Evolutionary conservation across 1,140 invertebrate genomes (phyloP).

Genomic region (Pseudomyrmex gracilis): DNA sequence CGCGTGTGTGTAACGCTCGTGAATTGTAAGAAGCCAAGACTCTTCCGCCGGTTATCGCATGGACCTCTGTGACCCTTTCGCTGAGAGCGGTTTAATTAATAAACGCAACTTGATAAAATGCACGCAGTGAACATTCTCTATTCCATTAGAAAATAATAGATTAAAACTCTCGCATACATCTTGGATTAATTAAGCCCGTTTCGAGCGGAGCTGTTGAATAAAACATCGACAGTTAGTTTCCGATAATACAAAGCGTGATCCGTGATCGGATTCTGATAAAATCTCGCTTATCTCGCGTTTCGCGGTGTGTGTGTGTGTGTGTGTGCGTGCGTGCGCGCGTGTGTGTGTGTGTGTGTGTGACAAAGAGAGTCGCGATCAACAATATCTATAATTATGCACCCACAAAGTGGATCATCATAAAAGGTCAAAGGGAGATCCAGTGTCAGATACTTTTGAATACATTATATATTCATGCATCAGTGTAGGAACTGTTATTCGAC

Average conservation of each 20-base stretch:
- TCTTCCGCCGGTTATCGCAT: too few relatives aligned
- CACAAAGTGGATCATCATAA: background rate
- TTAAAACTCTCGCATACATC: background rate
- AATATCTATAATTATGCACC: slow-evolving; percentile 35
- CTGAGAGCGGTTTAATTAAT: too few relatives aligned
- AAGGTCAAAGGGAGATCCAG: background rate
- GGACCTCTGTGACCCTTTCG: too few relatives aligned
- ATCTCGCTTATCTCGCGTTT: background rate
- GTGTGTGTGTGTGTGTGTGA: background rate
- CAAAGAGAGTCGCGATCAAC: background rate
- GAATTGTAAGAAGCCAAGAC: too few relatives aligned
- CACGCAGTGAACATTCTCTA: background rate
- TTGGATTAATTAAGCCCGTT: slow-evolving; percentile 37
- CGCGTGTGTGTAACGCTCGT: too few relatives aligned
- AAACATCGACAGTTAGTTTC: slow-evolving; percentile 60
- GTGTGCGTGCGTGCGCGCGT: background rate
- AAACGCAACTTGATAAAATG: background rate
- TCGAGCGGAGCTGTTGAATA: slow-evolving; percentile 39
- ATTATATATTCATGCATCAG: background rate
- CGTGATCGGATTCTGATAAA: slow-evolving; percentile 11
- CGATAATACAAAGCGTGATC: slow-evolving; percentile 26
- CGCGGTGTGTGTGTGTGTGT: background rate
- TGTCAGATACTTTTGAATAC: background rate
- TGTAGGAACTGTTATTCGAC: too few relatives aligned
- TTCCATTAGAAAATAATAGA: background rate